A percentile compares a stretch with the other conserved stretches of the same genome.
phyloP scores from a whole-genome alignment of 2,888 invertebrate species.

The Galeopsomyia nigrocyanea region DNA sequence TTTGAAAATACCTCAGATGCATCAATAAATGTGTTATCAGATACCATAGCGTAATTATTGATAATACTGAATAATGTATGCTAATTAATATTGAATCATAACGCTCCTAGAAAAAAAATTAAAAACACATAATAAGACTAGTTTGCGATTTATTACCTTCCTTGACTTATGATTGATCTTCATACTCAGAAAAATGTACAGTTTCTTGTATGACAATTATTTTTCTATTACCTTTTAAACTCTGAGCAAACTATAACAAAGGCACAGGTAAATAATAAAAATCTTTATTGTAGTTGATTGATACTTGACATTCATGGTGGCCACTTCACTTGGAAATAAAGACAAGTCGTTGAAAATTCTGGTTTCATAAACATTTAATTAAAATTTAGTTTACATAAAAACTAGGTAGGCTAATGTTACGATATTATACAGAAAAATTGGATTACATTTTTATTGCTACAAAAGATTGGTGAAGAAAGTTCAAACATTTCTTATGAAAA shows the following conservation, averaged over 20 bases:
- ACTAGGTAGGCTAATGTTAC: too few relatives aligned
- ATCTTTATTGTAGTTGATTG: conserved; percentile 21
- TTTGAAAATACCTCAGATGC: conserved; percentile 17
- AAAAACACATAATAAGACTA: conserved; percentile 33
- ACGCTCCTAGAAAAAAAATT: conserved; percentile 28
- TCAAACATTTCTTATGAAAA: not conserved
- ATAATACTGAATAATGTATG: conserved; percentile 39
- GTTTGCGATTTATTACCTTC: conserved; percentile 41
- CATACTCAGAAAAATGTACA: not conserved
- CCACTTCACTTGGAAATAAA: conserved; percentile 39
- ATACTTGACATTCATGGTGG: conserved; percentile 25
- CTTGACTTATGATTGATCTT: conserved; percentile 24
- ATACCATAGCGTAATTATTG: conserved; percentile 32
- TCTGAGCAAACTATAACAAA: conserved; percentile 30
- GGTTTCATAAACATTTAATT: too few relatives aligned
- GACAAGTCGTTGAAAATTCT: too few relatives aligned
- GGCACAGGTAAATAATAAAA: conserved; percentile 37
- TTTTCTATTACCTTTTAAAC: conserved; percentile 14
- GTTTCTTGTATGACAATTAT: conserved; percentile 9
- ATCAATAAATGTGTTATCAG: conserved; percentile 31
- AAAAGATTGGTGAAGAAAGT: conserved; percentile 2
- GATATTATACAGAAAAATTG: too few relatives aligned
- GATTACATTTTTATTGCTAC: too few relatives aligned
- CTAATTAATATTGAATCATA: conserved; percentile 33
- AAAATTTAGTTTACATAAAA: too few relatives aligned